Evolutionary conservation across 2,113 vertebrate species (phyloP).

Genomic region (Cygnus atratus): DNA sequence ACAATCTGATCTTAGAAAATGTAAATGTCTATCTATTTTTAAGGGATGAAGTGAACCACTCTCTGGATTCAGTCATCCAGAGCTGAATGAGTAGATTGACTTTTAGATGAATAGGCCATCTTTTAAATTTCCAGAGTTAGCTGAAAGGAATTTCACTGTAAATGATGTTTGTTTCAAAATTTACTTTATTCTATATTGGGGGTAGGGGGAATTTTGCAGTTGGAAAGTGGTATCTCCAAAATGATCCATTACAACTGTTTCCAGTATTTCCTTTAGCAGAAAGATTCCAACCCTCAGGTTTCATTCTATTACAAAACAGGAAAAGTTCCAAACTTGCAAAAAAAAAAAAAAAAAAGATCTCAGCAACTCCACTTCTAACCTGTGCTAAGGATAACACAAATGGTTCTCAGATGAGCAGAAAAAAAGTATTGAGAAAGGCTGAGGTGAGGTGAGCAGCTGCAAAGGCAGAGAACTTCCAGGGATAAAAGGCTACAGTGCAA

Average conservation of each 20-base stretch:
- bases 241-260: background rate
- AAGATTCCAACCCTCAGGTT: background rate
- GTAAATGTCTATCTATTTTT: background rate
- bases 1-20: background rate
- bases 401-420: background rate
- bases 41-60: background rate
- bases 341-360: background rate
- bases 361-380: background rate
- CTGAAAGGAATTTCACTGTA: background rate
- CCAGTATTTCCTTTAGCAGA: background rate
- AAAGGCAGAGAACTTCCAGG: background rate
- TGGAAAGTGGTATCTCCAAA: background rate
- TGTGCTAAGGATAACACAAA: too few relatives aligned
- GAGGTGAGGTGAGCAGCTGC: background rate
- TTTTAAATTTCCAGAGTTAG: background rate
- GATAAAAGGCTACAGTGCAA: rapidly evolving
- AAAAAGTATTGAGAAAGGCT: background rate
- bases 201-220: rapidly evolving
- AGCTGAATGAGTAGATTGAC: background rate
- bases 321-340: background rate
- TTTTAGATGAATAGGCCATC: background rate
- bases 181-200: background rate
- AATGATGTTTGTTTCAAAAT: background rate
- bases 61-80: background rate
- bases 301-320: background rate